A percentile compares a stretch with the other conserved stretches of the same genome.
Evolutionary conservation across 2,797 vertebrate species (phyloP).

Genomic region (Halcyon badia): DNA sequence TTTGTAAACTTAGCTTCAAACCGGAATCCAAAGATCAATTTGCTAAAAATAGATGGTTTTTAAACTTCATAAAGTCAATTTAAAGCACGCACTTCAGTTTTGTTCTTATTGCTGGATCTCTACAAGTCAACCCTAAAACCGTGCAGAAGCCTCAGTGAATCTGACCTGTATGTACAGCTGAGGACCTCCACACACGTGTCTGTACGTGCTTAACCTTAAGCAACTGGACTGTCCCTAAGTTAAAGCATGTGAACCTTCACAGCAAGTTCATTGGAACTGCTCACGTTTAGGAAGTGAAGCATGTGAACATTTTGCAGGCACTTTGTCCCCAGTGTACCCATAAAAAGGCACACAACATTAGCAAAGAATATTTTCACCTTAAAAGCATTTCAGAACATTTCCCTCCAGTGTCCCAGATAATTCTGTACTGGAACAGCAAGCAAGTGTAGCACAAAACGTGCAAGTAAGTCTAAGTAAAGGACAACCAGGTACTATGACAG

Average conservation of each 20-base stretch:
- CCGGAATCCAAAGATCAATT: not conserved
- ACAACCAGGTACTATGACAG: rapidly evolving
- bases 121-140: not conserved
- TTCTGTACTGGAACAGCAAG: not conserved
- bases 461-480: not conserved
- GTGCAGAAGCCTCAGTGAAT: not conserved
- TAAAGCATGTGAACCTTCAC: not conserved
- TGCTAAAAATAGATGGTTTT: not conserved
- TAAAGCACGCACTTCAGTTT: not conserved
- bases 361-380: not conserved
- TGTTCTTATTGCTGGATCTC: not conserved
- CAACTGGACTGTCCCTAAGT: not conserved
- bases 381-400: not conserved
- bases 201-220: not conserved
- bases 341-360: not conserved
- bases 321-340: not conserved
- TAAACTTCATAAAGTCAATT: not conserved
- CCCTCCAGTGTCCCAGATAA: not conserved
- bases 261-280: not conserved
- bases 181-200: rapidly evolving
- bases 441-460: rapidly evolving
- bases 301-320: rapidly evolving
- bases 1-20: not conserved
- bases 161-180: not conserved
- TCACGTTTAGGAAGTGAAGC: not conserved